Conservation (phyloP, 2,113 vertebrate genomes). For the Montifringilla adamsi region DNA sequence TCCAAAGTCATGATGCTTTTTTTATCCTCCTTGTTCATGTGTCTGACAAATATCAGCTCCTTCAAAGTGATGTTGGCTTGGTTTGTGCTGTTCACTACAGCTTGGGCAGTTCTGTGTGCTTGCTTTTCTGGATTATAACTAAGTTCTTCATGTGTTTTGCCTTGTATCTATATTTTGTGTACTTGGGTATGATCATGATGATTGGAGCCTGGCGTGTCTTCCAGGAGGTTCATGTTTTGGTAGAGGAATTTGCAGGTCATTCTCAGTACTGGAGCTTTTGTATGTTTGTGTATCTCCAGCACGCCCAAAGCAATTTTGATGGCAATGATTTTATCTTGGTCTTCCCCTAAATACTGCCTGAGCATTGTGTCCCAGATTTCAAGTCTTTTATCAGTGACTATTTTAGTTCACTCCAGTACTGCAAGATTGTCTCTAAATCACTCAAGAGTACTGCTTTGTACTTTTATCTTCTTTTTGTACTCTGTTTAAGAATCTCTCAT, state of each 20-base stretch:
- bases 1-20: background rate
- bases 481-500: slow-evolving; percentile 44
- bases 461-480: slow-evolving; percentile 62
- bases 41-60: background rate
- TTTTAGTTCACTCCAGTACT: slow-evolving; percentile 16
- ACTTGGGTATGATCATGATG: background rate
- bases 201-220: background rate
- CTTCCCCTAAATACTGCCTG: background rate
- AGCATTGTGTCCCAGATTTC: slow-evolving; percentile 14
- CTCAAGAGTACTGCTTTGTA: background rate
- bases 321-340: background rate
- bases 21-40: background rate
- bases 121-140: background rate
- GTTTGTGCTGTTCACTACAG: background rate
- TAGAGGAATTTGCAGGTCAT: background rate
- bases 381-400: slow-evolving; percentile 8
- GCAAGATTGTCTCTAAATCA: slow-evolving; percentile 21
- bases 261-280: background rate
- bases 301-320: background rate
- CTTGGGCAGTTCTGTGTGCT: background rate
- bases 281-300: background rate
- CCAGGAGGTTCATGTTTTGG: background rate
- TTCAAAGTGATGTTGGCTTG: background rate
- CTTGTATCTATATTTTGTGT: background rate
- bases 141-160: background rate